Evolutionary conservation across 2,113 vertebrate species (phyloP), one percentile per base, ranked within the genome.

Genomic region (Cyrtonyx montezumae): DNA sequence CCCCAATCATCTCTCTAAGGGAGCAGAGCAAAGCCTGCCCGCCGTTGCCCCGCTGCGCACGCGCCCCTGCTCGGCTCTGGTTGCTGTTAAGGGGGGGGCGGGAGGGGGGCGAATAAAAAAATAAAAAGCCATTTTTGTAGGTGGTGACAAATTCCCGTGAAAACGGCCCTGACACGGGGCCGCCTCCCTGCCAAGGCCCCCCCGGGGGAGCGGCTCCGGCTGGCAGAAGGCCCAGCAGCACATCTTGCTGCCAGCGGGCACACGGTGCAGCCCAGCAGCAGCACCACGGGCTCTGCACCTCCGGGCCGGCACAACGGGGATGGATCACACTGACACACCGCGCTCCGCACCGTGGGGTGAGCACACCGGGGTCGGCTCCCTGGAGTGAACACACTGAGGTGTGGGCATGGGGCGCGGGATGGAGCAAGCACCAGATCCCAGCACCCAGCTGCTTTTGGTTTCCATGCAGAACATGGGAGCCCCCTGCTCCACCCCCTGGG

Each of bases 71-170:
- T 67, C 4, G 5, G 58, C 36, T 56, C 74, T 46, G 28, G 53
- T 48, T 87, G 21, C 45, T 36, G 84, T 43, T 87, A 79, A 79
- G 43, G 34, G 1, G 3, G 8, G 4, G 12, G 40, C 5, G 40
- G 11, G 21, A 8, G n/a, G 1, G 6, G 7, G 7, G n/a, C n/a
- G n/a, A 8, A 22, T 11, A 23, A 15, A 0, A 58, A 28, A 53
- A 15, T 15, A 73, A 74, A 14, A 36, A 46, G 42, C 79, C 22
- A 46, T 46, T 66, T 91, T 94, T 87, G 91, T 91, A 90, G 79
- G 84, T 92, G 93, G 81, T 91, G 89, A 91, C 62, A 87, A 92
- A 94, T 92, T 48, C 84, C 90, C 85, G 84, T 1, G 45, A 79
- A 85, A 96, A 79, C 2, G 45, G 21, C 91, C 85, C 32, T 91